Percentiles rank a stretch among this genome's conserved stretches.
These are phyloP conservation scores for Liparis tanakae DNA, from an alignment of 2,797 vertebrate species.

Conservation along the genomic window DNA sequence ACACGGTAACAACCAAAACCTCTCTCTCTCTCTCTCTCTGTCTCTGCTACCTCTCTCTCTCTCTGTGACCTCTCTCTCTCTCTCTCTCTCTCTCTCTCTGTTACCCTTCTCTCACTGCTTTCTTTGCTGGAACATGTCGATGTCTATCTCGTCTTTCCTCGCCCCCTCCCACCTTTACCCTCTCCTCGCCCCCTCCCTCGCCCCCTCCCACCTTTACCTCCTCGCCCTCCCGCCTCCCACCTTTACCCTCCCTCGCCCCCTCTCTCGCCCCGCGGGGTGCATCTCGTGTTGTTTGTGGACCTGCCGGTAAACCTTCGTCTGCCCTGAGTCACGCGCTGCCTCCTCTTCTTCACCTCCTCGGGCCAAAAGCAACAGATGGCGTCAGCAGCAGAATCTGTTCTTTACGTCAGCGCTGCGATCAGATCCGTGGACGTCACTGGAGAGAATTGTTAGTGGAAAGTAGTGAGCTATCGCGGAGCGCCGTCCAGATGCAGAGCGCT, in stretches of 20 bases:
- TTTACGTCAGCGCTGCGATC: conserved; percentile 59
- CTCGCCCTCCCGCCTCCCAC: neutral
- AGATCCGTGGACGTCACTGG: conserved; percentile 38
- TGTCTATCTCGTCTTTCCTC: neutral
- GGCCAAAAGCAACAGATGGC: conserved; percentile 76
- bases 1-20: conserved; percentile 80
- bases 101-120: too few relatives aligned
- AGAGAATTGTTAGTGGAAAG: conserved; percentile 46
- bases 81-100: too few relatives aligned
- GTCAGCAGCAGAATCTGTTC: conserved; percentile 71
- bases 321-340: conserved; percentile 70
- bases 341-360: conserved; percentile 60
- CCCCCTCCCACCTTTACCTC: neutral
- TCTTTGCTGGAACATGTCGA: too few relatives aligned
- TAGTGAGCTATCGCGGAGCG: conserved; percentile 28
- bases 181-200: too few relatives aligned
- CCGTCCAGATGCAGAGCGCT: conserved; percentile 28
- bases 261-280: conserved; percentile 23
- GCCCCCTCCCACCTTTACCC: neutral
- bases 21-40: too few relatives aligned
- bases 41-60: too few relatives aligned
- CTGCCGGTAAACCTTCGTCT: conserved; percentile 66
- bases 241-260: neutral
- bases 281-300: conserved; percentile 62
- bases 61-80: too few relatives aligned